A percentile compares a stretch with the other conserved stretches of the same genome.
Evolutionary conservation across 2,888 invertebrate genomes (phyloP).

Genomic region (Pasiphila rectangulata): DNA sequence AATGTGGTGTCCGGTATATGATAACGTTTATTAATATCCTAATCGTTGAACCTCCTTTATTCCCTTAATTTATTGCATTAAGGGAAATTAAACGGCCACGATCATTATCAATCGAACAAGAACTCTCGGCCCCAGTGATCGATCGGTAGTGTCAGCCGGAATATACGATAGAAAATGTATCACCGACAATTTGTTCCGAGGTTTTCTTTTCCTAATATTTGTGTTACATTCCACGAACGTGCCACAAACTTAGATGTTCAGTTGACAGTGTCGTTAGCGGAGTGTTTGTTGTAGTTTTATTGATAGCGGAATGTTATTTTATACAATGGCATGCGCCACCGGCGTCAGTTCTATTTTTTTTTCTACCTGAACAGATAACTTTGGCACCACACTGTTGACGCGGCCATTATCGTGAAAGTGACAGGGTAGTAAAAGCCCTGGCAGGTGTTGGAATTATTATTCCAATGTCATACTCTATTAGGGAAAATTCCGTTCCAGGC

Average conservation of each 20-base stretch:
- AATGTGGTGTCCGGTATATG: slow-evolving; percentile 33
- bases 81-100: slow-evolving; percentile 41
- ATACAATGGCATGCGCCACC: no score
- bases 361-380: no score
- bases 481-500: slow-evolving; percentile 3
- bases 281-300: no score
- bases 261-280: no score
- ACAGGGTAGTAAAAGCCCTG: slow-evolving; percentile 29
- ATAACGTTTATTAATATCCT: slow-evolving; percentile 32
- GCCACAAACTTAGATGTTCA: no score
- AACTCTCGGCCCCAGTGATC: slow-evolving; percentile 41
- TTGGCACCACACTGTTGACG: no score
- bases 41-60: slow-evolving; percentile 36
- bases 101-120: slow-evolving; percentile 51
- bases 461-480: slow-evolving; percentile 20
- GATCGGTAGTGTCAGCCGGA: slow-evolving; percentile 40
- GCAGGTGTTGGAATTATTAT: slow-evolving; percentile 25
- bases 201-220: slow-evolving; percentile 28
- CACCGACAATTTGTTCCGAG: slow-evolving; percentile 28
- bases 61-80: no score
- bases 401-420: slow-evolving; percentile 30
- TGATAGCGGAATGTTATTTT: no score
- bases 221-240: slow-evolving; percentile 18
- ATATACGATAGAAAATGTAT: slow-evolving; percentile 31
- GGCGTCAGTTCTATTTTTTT: no score